Evolutionary conservation across 2,113 vertebrate genomes (phyloP).

Genomic region (Syngnathus typhle): DNA sequence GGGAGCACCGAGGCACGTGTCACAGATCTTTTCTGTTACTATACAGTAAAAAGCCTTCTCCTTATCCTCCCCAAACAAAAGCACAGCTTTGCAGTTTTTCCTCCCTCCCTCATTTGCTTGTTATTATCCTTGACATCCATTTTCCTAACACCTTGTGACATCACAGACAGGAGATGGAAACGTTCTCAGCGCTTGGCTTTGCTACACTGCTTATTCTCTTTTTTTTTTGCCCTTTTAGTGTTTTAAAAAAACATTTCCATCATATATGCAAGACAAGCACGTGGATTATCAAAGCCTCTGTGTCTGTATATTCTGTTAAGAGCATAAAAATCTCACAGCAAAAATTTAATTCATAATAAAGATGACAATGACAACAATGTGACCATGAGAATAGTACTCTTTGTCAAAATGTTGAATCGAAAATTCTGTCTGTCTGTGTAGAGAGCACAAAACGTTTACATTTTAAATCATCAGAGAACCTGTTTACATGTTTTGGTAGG

Average conservation of each 20-base stretch:
- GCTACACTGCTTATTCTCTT: conserved; percentile 1
- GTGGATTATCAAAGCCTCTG: not conserved
- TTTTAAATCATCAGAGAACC: too few species aligned
- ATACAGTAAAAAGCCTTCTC: conserved; percentile 17
- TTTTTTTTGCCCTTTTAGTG: not conserved
- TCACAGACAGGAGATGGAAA: conserved; percentile 18
- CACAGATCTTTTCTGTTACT: conserved; percentile 26
- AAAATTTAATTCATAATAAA: not conserved
- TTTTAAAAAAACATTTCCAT: not conserved
- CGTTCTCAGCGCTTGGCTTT: conserved; percentile 1
- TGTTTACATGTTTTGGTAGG: too few species aligned
- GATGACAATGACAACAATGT: too few species aligned
- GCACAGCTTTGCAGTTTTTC: conserved; percentile 12
- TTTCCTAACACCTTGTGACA: conserved; percentile 23
- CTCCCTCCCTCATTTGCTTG: conserved; percentile 16
- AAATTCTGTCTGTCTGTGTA: too few species aligned
- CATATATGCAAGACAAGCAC: not conserved
- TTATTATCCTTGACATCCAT: conserved; percentile 10
- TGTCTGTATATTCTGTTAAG: not conserved
- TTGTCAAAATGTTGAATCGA: too few species aligned
- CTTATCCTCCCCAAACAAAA: conserved; percentile 3
- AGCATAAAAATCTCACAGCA: not conserved
- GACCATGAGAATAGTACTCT: too few species aligned
- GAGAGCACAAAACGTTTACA: too few species aligned
- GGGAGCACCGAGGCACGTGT: conserved; percentile 41